A percentile compares a stretch with the other conserved stretches of the same genome.
These are phyloP conservation scores for Erebia palarica DNA, from an alignment of 2,888 invertebrate species.

Conservation along the genomic window DNA sequence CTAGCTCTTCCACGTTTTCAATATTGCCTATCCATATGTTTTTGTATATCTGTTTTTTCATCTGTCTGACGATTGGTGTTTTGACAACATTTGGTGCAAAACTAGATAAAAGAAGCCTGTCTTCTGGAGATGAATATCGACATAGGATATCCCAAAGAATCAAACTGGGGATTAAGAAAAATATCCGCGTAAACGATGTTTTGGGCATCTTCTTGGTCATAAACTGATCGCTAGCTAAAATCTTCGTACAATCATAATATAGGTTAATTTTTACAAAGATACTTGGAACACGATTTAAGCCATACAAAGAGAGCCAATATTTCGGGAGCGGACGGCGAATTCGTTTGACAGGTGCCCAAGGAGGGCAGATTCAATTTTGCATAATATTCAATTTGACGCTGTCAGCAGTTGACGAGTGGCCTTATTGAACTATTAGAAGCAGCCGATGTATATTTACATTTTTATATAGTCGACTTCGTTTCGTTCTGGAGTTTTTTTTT, in stretches of 20 bases:
- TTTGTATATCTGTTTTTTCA: too few relatives aligned
- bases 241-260: background rate
- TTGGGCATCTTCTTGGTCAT: background rate
- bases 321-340: constrained; percentile 23
- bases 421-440: constrained; percentile 51
- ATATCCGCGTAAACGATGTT: background rate
- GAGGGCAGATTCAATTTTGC: constrained; percentile 62
- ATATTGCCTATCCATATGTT: too few relatives aligned
- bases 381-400: constrained; percentile 70
- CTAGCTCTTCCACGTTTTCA: too few relatives aligned
- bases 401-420: constrained; percentile 55
- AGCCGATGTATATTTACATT: constrained; percentile 29
- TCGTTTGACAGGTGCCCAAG: constrained; percentile 58
- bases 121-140: too few relatives aligned
- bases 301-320: constrained; percentile 32
- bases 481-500: background rate
- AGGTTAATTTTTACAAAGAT: background rate
- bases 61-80: too few relatives aligned
- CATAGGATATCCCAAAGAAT: too few relatives aligned
- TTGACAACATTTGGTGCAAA: too few relatives aligned
- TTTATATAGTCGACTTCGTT: constrained; percentile 3
- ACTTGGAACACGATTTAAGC: constrained; percentile 2
- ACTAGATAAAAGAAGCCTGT: too few relatives aligned
- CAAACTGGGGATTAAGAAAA: too few relatives aligned
- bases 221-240: background rate